phyloP scores from a whole-genome alignment of 2,113 vertebrate genomes.

The Austrofundulus limnaeus region DNA sequence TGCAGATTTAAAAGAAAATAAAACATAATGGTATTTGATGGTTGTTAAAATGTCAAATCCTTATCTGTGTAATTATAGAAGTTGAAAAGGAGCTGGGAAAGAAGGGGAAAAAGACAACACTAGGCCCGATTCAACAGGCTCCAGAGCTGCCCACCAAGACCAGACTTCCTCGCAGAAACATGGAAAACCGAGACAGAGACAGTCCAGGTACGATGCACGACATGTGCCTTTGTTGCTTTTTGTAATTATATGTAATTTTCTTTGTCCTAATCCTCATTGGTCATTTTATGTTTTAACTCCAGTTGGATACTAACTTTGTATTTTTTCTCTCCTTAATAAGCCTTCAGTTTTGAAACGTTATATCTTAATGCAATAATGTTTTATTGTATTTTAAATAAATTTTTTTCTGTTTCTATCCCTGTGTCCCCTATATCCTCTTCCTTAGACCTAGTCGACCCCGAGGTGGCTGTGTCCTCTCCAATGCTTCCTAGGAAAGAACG shows the following conservation, averaged over 20 bases:
- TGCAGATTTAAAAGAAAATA: not conserved
- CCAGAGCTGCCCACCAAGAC: constrained; percentile 97
- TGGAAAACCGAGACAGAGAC: constrained; percentile 83
- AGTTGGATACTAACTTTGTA: not conserved
- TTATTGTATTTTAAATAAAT: not conserved
- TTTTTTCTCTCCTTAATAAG: not conserved
- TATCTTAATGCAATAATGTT: not conserved
- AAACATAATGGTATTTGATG: no score
- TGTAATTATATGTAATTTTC: not conserved
- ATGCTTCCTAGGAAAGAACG: constrained; percentile 92
- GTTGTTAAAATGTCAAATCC: not conserved
- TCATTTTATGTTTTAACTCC: not conserved
- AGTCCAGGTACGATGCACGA: constrained; percentile 68
- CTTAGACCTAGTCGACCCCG: constrained; percentile 85
- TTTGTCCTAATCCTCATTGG: no score
- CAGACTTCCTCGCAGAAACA: constrained; percentile 84
- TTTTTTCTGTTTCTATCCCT: not conserved
- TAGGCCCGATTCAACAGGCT: constrained; percentile 86
- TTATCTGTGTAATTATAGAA: constrained; percentile 75
- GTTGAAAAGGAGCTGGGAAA: constrained; percentile 98
- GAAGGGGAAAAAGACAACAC: constrained; percentile 82
- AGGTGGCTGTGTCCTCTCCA: constrained; percentile 84
- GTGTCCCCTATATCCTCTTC: constrained; percentile 1
- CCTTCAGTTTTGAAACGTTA: not conserved
- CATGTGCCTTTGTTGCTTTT: not conserved